Base-by-base conservation (phyloP, 2,797 vertebrate species). In the Vultur gryphus region DNA sequence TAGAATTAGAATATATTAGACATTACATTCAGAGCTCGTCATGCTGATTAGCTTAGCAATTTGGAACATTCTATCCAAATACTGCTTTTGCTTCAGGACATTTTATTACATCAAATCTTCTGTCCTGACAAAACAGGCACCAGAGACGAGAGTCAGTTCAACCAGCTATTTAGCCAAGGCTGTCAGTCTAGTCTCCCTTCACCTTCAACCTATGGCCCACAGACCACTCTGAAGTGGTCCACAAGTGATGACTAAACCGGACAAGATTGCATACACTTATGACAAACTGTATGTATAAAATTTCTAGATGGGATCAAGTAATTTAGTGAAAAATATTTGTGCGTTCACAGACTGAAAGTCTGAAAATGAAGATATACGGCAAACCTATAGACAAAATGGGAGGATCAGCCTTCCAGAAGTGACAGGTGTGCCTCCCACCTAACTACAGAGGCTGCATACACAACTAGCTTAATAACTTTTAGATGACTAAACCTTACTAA, bases 241-340 rank as follows among this genome's bases (percentile, higher is more conserved):
- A 10, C 0, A 0, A 71, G 44, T 0, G 0, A 64, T 5, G 11
- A 59, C 31, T 10, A 46, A 77, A 37, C 17, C 2, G 3, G 19
- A 37, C 10, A 61, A 71, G 57, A 67, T 0, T 25, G 35, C 18
- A 54, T 4, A 77, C 4, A 4, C 13, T 66, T 29, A 35, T 0
- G 2, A 61, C 10, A 76, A 76, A 54, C 8, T 13, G 3, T 10
- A 41, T 3, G 13, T 29, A 3, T 55, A 52, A 43, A 69, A 61
- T 7, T 37, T 43, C 61, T 71, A 64, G 5, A 57, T 4, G 29
- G 10, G 21, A 59, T 41, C 0, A 1, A 54, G 15, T 15, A 59
- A 48, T 29, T 62, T 25, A 59, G 13, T 15, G 28, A 39, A 58
- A 83, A 69, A 23, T 16, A 61, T 11, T 19, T 31, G 31, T 0